phyloP scores from a whole-genome alignment of 2,113 vertebrate species.

The Athene cunicularia region DNA sequence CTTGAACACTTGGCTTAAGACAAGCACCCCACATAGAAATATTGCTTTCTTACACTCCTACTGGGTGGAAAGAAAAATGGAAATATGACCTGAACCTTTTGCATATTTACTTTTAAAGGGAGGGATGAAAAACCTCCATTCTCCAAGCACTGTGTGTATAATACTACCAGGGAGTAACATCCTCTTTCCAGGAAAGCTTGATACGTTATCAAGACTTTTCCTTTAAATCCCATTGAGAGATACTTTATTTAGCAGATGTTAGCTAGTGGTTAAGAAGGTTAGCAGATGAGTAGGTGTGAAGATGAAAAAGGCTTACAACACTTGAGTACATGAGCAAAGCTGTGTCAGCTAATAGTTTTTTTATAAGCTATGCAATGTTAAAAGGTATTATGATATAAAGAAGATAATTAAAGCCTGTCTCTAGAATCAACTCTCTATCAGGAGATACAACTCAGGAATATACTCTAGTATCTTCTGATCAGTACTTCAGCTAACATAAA shows the following conservation, averaged over 20 bases:
- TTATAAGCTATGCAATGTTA: not conserved
- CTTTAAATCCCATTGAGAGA: not conserved
- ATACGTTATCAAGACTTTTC: not conserved
- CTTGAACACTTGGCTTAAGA: not conserved
- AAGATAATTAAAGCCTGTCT: not conserved
- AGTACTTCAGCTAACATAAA: not conserved
- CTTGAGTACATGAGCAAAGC: not conserved
- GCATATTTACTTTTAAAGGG: slow-evolving; percentile 12
- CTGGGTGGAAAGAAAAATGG: not conserved
- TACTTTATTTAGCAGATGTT: slow-evolving; percentile 17
- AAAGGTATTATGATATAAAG: not conserved
- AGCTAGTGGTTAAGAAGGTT: not conserved
- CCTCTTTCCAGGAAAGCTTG: slow-evolving; percentile 6
- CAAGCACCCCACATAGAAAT: not conserved
- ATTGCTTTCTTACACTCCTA: slow-evolving; percentile 39
- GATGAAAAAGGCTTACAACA: not conserved
- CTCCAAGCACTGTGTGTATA: not conserved
- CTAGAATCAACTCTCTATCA: not conserved
- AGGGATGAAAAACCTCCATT: not conserved
- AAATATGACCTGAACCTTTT: slow-evolving; percentile 21
- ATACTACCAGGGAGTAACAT: not conserved
- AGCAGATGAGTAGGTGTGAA: not conserved
- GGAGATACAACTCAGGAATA: not conserved
- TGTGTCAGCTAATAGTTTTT: not conserved
- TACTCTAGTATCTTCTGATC: not conserved